Evolutionary conservation across 2,797 vertebrate species (phyloP), one percentile per base, ranked within the genome.

Genomic region (Chaetodon trifasciatus): DNA sequence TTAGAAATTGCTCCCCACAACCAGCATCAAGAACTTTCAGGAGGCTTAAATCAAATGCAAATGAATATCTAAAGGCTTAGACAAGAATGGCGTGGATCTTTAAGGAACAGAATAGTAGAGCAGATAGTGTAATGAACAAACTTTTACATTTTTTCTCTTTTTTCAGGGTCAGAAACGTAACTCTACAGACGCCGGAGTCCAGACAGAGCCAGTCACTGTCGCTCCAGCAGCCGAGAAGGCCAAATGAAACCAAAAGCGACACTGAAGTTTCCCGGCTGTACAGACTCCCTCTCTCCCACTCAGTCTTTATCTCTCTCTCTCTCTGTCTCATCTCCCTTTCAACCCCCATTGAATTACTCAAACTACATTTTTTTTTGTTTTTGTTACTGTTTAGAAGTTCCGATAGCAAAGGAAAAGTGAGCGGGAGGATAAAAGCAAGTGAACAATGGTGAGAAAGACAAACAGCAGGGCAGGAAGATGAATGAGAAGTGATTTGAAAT

Each of bases 161-260:
- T 82, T 82, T 12, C 95, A 99, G 98, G 94, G 96, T 56, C 96
- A 97, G 89, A 99, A 97, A 88, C 96, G 96, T 83, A 96, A 95
- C 90, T 96, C 94, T 2, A 91, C 93, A 88, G 98, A 99, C 1
- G 97, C 97, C 0, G 96, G 96, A 58, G 96, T 98, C 87, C 98
- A 98, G 90, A 98, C 98, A 47, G 98, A 99, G 73, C 95, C 97
- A 0, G 95, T 94, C 52, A 90, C 94, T 76, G 95, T 93, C 40
- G 91, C 96, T 87, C 64, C 92, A 53, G 95, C 97, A 37, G 92
- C 95, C 6, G 97, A 97, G 83, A 98, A 98, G 95, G 87, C 96
- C 95, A 99, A 99, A 96, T 99, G 96, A 96, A 76, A 70, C n/a
- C 56, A 65, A 6, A 69, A 84, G 61, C 81, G 79, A 78, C 55